Conservation (phyloP, 2,888 invertebrate genomes). For the Leptopilina drosophilae region DNA sequence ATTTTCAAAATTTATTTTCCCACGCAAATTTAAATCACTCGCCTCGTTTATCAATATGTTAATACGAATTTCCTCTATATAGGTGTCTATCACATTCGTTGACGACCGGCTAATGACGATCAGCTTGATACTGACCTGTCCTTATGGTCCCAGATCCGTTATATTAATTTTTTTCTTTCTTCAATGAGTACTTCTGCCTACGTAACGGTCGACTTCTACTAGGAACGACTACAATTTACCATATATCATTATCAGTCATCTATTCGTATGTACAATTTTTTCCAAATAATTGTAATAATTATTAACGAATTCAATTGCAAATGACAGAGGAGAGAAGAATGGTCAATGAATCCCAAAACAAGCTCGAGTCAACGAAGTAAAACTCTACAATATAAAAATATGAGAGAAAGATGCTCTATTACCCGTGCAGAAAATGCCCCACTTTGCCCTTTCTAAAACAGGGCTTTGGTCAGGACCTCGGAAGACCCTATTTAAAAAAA, state of each 20-base stretch:
- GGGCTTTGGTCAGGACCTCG: too few relatives aligned
- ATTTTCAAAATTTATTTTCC: not conserved
- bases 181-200: conserved; percentile 60
- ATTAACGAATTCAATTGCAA: not conserved
- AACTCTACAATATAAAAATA: not conserved
- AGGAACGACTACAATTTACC: conserved; percentile 65
- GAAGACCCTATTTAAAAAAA: too few relatives aligned
- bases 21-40: not conserved
- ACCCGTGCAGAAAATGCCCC: too few relatives aligned
- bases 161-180: conserved; percentile 72
- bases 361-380: conserved; percentile 17
- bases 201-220: conserved; percentile 73
- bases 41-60: not conserved
- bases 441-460: too few relatives aligned
- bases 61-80: not conserved
- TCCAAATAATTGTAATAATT: conserved; percentile 25
- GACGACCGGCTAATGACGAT: conserved; percentile 3
- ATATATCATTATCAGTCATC: conserved; percentile 59
- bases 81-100: not conserved
- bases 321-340: not conserved
- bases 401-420: not conserved
- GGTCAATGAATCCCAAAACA: conserved; percentile 27
- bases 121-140: conserved; percentile 12
- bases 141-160: conserved; percentile 68
- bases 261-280: not conserved